phyloP scores from a whole-genome alignment of 2,888 invertebrate species.

The Buathra laborator region DNA sequence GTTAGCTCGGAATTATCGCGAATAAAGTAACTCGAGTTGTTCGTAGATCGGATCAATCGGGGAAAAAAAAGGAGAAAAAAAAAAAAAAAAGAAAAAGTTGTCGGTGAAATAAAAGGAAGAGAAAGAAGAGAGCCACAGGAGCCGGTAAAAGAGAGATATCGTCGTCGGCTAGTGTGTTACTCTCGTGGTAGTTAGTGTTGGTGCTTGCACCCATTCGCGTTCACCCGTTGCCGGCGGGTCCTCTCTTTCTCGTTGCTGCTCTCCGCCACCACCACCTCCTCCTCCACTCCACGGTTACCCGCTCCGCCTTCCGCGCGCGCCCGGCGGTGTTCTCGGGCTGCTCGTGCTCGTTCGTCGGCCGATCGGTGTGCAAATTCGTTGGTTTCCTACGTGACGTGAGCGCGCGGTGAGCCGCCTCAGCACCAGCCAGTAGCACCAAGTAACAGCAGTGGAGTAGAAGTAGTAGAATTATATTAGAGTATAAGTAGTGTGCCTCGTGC shows the following conservation, averaged over 20 bases:
- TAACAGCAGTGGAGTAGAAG: conserved; percentile 52
- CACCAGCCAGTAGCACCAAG: conserved; percentile 48
- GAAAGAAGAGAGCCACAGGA: conserved; percentile 26
- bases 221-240: conserved; percentile 71
- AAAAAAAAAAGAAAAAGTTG: conserved; percentile 31
- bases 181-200: conserved; percentile 59
- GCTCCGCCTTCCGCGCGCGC: conserved; percentile 52
- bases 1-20: not conserved
- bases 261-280: conserved; percentile 63
- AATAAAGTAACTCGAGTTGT: not conserved
- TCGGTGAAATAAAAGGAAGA: conserved; percentile 41
- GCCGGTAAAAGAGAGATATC: conserved; percentile 32
- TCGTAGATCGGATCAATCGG: conserved; percentile 23
- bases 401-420: conserved; percentile 38
- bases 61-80: conserved; percentile 25
- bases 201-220: conserved; percentile 69
- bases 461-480: conserved; percentile 47
- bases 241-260: conserved; percentile 66
- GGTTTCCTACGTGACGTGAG: conserved; percentile 42
- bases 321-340: conserved; percentile 42
- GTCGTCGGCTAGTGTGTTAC: conserved; percentile 35
- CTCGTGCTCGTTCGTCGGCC: conserved; percentile 62
- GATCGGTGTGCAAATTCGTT: conserved; percentile 62
- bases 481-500: conserved; percentile 34
- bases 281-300: conserved; percentile 61